phyloP scores from a whole-genome alignment of 1,140 invertebrate genomes.

The Drosophila watanabei region DNA sequence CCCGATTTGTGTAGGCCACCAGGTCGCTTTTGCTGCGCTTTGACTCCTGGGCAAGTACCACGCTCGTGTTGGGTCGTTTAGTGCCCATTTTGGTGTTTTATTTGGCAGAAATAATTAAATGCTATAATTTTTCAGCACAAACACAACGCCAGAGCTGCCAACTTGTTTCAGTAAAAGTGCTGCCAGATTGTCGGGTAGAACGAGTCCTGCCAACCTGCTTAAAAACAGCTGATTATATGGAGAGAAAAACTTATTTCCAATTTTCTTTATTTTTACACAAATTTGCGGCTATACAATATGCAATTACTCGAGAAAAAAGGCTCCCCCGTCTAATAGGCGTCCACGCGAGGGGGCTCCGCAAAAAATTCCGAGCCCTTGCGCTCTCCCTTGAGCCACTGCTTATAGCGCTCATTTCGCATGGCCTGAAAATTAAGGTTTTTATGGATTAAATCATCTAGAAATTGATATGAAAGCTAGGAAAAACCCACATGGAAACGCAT shows the following conservation, averaged over 20 bases:
- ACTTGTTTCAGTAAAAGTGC: not conserved
- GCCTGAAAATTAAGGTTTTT: conserved; percentile 69
- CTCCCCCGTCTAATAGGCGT: conserved; percentile 84
- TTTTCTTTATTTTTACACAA: conserved; percentile 65
- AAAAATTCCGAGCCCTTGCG: conserved; percentile 85
- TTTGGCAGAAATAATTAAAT: conserved; percentile 12
- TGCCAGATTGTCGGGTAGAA: not conserved
- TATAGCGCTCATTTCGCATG: conserved; percentile 87
- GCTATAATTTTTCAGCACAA: conserved; percentile 33
- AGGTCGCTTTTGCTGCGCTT: conserved; percentile 89
- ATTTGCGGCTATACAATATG: conserved; percentile 57
- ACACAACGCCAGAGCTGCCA: conserved; percentile 20
- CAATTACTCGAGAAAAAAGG: conserved; percentile 25
- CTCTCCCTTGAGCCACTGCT: conserved; percentile 87
- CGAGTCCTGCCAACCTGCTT: not conserved
- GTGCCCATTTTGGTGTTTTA: conserved; percentile 53
- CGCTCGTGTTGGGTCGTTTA: conserved; percentile 85
- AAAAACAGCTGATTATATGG: not conserved
- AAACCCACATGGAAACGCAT: conserved; percentile 86
- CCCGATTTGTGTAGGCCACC: conserved; percentile 79
- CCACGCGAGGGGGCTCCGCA: conserved; percentile 85
- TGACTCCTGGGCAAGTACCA: conserved; percentile 88
- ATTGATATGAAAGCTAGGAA: not conserved
- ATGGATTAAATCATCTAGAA: conserved; percentile 6
- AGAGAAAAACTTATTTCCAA: not conserved